phyloP scores from a whole-genome alignment of 2,113 vertebrate species.

The Colinus virginianus region DNA sequence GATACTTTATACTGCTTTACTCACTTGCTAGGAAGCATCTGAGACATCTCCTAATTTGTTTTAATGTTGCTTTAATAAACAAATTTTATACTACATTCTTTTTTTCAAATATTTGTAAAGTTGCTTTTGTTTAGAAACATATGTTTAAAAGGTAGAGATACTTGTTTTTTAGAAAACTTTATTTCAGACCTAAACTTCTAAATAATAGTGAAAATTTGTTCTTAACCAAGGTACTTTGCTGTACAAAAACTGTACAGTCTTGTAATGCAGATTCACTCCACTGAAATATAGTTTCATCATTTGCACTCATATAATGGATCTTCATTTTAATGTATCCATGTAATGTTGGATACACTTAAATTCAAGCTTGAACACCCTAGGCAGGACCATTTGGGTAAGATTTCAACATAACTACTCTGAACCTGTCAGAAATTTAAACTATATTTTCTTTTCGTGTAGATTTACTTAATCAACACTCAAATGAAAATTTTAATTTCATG shows the following conservation, averaged over 20 bases:
- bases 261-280: background rate
- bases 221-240: constrained; percentile 29
- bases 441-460: background rate
- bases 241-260: background rate
- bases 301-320: background rate
- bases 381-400: background rate
- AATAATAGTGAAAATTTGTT: background rate
- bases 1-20: background rate
- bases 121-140: background rate
- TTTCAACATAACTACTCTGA: background rate
- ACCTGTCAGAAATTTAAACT: background rate
- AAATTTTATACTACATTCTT: background rate
- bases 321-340: background rate
- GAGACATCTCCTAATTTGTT: background rate
- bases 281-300: background rate
- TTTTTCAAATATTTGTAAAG: background rate
- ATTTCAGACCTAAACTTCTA: constrained; percentile 31
- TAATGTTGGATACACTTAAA: background rate
- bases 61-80: background rate
- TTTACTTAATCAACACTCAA: background rate
- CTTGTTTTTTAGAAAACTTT: background rate
- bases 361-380: background rate
- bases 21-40: background rate
- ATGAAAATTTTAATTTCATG: background rate
- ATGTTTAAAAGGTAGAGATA: background rate